Conservation (phyloP, 2,113 vertebrate genomes). For the Hemibates koningsi region DNA sequence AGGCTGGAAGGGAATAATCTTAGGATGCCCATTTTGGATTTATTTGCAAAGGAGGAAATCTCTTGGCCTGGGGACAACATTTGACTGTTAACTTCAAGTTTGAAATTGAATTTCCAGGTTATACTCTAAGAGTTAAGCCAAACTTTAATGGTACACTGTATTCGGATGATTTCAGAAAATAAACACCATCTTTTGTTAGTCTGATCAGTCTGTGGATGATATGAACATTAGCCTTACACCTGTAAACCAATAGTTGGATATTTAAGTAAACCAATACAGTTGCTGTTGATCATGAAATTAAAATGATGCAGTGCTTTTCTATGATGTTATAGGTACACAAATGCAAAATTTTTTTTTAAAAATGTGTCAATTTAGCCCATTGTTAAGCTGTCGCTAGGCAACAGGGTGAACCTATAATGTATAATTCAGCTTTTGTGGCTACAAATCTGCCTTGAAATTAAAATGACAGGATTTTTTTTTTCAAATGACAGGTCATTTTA, state of each 20-base stretch:
- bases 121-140: constrained; percentile 8
- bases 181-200: neutral
- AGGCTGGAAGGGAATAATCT: constrained; percentile 64
- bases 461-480: neutral
- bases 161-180: neutral
- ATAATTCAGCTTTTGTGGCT: neutral
- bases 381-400: neutral
- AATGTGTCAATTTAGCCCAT: neutral
- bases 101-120: constrained; percentile 50
- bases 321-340: neutral
- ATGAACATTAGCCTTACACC: neutral
- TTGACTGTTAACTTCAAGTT: constrained; percentile 54
- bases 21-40: constrained; percentile 63
- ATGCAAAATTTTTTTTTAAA: neutral
- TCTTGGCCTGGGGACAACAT: constrained; percentile 49
- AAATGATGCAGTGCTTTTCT: neutral
- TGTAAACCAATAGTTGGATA: neutral
- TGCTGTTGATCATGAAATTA: neutral
- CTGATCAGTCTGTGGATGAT: neutral
- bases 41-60: constrained; percentile 52
- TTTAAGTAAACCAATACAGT: neutral
- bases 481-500: neutral
- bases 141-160: neutral
- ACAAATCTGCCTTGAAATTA: neutral
- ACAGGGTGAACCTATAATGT: neutral